Percentiles rank a stretch among this genome's conserved stretches.
Evolutionary conservation across 30 jellyfish, hydroid and myxozoan genomes (phyloP).

Genomic region (Morbakka virulenta): DNA sequence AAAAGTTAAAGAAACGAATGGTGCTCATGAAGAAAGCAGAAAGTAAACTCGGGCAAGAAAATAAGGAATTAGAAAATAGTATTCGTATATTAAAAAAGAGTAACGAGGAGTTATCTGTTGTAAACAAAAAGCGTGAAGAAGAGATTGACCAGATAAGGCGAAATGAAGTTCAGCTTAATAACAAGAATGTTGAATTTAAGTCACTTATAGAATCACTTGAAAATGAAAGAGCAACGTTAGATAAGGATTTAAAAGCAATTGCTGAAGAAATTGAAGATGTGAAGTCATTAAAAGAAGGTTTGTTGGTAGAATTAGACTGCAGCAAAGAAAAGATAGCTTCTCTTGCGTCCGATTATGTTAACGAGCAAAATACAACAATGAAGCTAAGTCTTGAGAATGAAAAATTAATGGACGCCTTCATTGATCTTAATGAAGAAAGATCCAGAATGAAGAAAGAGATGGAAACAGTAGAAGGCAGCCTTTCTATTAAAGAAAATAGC

Average conservation of each 20-base stretch:
- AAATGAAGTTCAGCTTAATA: conserved; percentile 12
- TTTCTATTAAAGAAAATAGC: not conserved
- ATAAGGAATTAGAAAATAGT: conserved; percentile 19
- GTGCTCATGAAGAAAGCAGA: conserved; percentile 80
- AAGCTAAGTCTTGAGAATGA: not conserved
- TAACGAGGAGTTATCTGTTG: not conserved
- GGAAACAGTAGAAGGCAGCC: not conserved
- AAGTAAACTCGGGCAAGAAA: conserved; percentile 61
- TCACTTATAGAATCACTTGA: not conserved
- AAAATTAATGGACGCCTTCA: not conserved
- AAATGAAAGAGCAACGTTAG: conserved; percentile 6
- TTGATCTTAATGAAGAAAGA: not conserved
- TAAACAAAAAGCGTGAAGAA: not conserved
- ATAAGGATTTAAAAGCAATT: not conserved
- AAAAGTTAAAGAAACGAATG: conserved; percentile 59
- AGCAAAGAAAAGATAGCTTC: not conserved
- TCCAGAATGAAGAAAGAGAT: not conserved
- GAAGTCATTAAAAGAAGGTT: not conserved
- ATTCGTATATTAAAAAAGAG: no score
- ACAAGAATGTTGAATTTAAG: not conserved
- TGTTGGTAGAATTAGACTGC: not conserved
- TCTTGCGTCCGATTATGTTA: not conserved
- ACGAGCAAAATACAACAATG: not conserved
- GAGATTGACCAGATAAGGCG: conserved; percentile 3
- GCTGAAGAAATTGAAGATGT: conserved; percentile 3